Evolutionary conservation across 2,888 invertebrate genomes (phyloP).

Genomic region (Brachypalpus laphriformis): DNA sequence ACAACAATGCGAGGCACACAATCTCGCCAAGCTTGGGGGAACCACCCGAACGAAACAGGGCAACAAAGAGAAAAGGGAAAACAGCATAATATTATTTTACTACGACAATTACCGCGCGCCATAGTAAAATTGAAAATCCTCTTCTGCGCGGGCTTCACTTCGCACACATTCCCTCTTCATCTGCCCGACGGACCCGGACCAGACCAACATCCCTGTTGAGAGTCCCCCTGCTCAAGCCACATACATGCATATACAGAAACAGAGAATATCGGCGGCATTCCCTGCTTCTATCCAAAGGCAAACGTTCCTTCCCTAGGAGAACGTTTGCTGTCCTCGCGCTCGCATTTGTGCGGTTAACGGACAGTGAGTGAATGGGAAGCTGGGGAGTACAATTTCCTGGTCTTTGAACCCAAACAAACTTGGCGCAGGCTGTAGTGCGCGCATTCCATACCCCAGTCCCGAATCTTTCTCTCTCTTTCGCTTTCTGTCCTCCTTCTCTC

Average conservation of each 20-base stretch:
- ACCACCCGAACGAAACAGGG: background rate
- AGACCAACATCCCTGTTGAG: background rate
- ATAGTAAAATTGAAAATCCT: slow-evolving; percentile 56
- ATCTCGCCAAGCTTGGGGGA: background rate
- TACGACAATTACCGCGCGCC: slow-evolving; percentile 61
- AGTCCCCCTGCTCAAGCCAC: background rate
- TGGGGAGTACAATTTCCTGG: slow-evolving; percentile 74
- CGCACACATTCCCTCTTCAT: background rate
- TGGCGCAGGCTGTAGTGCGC: slow-evolving; percentile 62
- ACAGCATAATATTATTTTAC: slow-evolving; percentile 51
- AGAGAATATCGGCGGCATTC: slow-evolving; percentile 37
- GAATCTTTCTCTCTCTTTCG: background rate
- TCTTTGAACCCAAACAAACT: slow-evolving; percentile 76
- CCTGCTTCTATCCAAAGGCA: slow-evolving; percentile 42
- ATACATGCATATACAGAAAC: slow-evolving; percentile 13
- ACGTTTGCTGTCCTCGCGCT: slow-evolving; percentile 43
- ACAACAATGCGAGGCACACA: slow-evolving; percentile 48
- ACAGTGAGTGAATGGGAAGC: slow-evolving; percentile 27
- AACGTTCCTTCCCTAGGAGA: slow-evolving; percentile 12
- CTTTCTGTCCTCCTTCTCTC: background rate
- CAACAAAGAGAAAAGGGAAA: slow-evolving; percentile 11
- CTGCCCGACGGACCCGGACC: background rate
- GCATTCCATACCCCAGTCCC: slow-evolving; percentile 31
- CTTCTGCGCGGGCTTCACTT: background rate
- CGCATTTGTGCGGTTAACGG: slow-evolving; percentile 46